A percentile compares a stretch with the other conserved stretches of the same genome.
These are phyloP conservation scores for Trichonephila clavata DNA, from an alignment of 1,140 invertebrate species.

Conservation along the genomic window DNA sequence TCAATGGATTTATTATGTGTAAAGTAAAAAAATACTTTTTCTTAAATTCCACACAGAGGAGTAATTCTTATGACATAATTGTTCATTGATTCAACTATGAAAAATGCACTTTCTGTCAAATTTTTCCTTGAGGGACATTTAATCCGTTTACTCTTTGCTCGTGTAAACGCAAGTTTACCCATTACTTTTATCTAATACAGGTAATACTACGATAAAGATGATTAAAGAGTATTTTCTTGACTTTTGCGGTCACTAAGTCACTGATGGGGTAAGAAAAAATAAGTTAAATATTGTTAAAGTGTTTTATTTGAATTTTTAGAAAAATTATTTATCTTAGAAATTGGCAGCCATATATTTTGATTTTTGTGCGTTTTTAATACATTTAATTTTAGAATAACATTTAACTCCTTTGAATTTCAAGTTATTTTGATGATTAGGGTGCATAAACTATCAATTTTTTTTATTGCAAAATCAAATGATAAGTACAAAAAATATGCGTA, in stretches of 20 bases:
- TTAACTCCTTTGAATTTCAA: too few species aligned
- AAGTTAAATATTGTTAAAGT: too few species aligned
- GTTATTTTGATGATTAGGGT: too few species aligned
- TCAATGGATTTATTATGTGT: not conserved
- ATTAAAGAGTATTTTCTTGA: not conserved
- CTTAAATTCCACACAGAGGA: not conserved
- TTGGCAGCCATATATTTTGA: too few species aligned
- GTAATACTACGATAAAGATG: not conserved
- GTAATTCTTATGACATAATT: not conserved
- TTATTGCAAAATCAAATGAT: too few species aligned
- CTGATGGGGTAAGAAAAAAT: too few species aligned
- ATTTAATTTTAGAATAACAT: too few species aligned
- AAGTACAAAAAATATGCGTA: too few species aligned
- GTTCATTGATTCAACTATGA: not conserved
- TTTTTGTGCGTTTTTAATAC: too few species aligned
- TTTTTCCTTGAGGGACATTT: not conserved
- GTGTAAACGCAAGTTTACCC: not conserved
- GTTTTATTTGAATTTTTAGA: too few species aligned
- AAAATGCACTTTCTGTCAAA: not conserved
- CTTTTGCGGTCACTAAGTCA: not conserved
- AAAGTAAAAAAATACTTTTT: not conserved
- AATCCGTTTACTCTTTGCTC: not conserved
- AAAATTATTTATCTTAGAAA: too few species aligned
- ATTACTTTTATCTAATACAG: not conserved
- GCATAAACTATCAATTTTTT: too few species aligned